Percentiles rank a stretch among this genome's conserved stretches.
Evolutionary conservation across 37 sponge, comb jelly and placozoan species (phyloP).

Genomic region (Chondrosia reniformis): DNA sequence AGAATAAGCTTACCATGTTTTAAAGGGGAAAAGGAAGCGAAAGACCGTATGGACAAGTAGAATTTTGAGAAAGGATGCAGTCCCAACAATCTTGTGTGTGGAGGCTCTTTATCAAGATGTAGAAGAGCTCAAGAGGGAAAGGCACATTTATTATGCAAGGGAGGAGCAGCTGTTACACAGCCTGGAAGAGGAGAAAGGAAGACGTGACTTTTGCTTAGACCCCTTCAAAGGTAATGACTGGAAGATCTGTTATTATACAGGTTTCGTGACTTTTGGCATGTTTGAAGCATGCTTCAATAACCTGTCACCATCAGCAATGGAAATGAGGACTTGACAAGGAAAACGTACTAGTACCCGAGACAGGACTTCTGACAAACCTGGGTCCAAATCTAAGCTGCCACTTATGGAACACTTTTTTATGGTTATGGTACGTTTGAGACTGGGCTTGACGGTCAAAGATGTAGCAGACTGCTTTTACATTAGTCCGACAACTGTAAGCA

Average conservation of each 20-base stretch:
- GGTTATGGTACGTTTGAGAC: not conserved
- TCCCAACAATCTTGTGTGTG: not conserved
- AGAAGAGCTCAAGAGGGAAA: not conserved
- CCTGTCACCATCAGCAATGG: not conserved
- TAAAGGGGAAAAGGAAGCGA: not conserved
- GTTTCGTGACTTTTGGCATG: conserved; percentile 1
- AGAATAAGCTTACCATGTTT: not conserved
- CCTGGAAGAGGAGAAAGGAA: not conserved
- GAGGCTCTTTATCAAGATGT: not conserved
- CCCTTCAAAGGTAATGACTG: too few species aligned
- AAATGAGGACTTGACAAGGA: conserved; percentile 11
- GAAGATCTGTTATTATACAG: too few species aligned
- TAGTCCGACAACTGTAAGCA: not conserved
- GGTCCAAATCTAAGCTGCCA: not conserved
- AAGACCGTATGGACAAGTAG: not conserved
- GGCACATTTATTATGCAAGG: not conserved
- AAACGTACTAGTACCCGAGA: not conserved
- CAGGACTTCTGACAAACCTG: not conserved
- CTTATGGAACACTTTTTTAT: not conserved
- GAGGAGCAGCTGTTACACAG: not conserved
- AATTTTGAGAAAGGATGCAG: not conserved
- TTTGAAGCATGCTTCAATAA: conserved; percentile 12
- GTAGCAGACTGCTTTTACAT: not conserved
- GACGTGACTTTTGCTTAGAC: not conserved
- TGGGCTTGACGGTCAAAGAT: not conserved